Evolutionary conservation across 2,797 vertebrate species (phyloP).

Genomic region (Hybognathus amarus): DNA sequence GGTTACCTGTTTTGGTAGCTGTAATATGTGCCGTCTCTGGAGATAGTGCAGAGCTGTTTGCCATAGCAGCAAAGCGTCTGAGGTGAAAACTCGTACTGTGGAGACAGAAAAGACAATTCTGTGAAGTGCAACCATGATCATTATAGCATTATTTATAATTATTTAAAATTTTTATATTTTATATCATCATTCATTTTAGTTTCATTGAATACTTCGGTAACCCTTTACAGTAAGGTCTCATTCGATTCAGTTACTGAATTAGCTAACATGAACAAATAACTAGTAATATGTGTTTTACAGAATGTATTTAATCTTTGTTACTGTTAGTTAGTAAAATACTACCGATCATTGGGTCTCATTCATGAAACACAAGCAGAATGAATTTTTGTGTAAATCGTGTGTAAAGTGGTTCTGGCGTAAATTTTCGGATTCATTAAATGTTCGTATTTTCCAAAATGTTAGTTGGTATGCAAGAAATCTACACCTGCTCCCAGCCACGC

Average conservation of each 20-base stretch:
- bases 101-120: constrained; percentile 57
- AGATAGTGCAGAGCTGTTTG: constrained; percentile 97
- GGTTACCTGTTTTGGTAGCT: constrained; percentile 98
- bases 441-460: no score
- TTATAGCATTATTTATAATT: neutral
- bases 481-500: no score
- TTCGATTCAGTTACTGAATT: no score
- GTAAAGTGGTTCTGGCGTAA: no score
- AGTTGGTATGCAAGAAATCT: no score
- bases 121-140: neutral
- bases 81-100: constrained; percentile 97
- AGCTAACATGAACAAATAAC: neutral
- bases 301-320: neutral
- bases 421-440: no score
- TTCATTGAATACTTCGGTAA: neutral
- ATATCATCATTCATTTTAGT: neutral
- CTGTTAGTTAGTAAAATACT: neutral
- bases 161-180: neutral
- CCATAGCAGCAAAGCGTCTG: constrained; percentile 99
- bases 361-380: no score
- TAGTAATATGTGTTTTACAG: neutral
- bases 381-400: no score
- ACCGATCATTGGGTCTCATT: no score
- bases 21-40: constrained; percentile 95
- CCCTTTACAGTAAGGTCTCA: neutral